Conservation (phyloP, 2,888 invertebrate species). For the Dolichopus griseipennis region DNA sequence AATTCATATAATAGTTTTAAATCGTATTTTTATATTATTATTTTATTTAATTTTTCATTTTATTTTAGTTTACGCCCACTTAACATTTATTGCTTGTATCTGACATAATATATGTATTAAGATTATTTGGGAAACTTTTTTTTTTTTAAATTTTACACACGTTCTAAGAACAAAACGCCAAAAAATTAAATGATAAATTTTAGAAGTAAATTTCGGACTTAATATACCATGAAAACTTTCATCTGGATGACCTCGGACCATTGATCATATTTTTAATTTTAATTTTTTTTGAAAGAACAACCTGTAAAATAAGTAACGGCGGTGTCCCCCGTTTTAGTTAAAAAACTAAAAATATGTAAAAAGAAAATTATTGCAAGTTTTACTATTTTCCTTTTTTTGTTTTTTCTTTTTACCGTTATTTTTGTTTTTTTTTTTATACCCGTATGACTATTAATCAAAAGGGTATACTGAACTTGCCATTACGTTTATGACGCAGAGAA, state of each 20-base stretch:
- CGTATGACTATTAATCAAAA: no score
- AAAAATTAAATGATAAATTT: background rate
- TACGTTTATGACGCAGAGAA: no score
- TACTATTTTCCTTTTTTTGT: no score
- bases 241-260: background rate
- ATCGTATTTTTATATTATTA: no score
- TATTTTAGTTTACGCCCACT: no score
- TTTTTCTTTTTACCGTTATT: no score
- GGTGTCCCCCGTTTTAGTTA: background rate
- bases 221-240: conserved; percentile 4
- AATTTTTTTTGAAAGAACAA: background rate
- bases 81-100: no score
- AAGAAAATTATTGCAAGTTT: background rate
- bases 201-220: conserved; percentile 32
- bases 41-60: no score
- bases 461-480: no score
- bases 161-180: background rate
- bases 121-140: background rate
- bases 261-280: no score
- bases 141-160: background rate
- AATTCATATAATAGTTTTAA: no score
- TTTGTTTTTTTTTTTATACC: no score
- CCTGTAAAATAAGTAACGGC: background rate
- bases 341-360: background rate
- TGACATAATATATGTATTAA: background rate